Percentiles rank a stretch among this genome's conserved stretches.
These are phyloP conservation scores for Cecropterus lyciades DNA, from an alignment of 1,140 invertebrate genomes.

Conservation along the genomic window DNA sequence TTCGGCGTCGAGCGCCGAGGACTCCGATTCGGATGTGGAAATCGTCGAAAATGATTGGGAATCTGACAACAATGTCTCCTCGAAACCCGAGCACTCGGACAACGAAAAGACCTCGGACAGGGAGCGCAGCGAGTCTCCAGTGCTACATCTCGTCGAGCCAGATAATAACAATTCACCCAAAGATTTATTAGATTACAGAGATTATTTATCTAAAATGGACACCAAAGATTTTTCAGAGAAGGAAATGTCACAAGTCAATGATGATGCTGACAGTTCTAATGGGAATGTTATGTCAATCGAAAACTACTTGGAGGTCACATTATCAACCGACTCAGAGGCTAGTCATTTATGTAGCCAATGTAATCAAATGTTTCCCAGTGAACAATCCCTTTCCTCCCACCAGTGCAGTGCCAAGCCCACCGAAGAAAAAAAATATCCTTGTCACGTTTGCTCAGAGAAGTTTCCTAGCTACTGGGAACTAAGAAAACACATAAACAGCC, in stretches of 20 bases:
- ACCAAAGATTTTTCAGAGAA: slow-evolving; percentile 73
- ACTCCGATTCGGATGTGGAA: slow-evolving; percentile 83
- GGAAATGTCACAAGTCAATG: slow-evolving; percentile 60
- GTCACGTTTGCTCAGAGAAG: slow-evolving; percentile 82
- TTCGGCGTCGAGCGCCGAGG: slow-evolving; percentile 72
- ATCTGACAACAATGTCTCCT: slow-evolving; percentile 77
- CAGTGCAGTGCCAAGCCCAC: slow-evolving; percentile 73
- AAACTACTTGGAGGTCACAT: slow-evolving; percentile 82
- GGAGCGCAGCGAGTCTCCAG: slow-evolving; percentile 71
- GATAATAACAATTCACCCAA: slow-evolving; percentile 76
- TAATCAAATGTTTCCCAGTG: slow-evolving; percentile 80
- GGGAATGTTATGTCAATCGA: slow-evolving; percentile 82
- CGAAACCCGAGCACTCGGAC: slow-evolving; percentile 74
- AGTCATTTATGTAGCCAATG: slow-evolving; percentile 79
- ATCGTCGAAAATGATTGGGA: slow-evolving; percentile 83
- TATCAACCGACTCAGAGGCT: slow-evolving; percentile 82
- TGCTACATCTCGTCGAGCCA: slow-evolving; percentile 73
- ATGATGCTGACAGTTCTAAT: slow-evolving; percentile 78
- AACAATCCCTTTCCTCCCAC: slow-evolving; percentile 70
- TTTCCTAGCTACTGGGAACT: slow-evolving; percentile 82
- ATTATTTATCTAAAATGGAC: slow-evolving; percentile 73
- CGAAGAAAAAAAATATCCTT: slow-evolving; percentile 79
- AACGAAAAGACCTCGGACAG: slow-evolving; percentile 75
- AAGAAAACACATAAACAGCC: slow-evolving; percentile 81
- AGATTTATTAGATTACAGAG: slow-evolving; percentile 69